Base-by-base conservation (phyloP, 2,888 invertebrate species). In the Tetheella fluctuosa region DNA sequence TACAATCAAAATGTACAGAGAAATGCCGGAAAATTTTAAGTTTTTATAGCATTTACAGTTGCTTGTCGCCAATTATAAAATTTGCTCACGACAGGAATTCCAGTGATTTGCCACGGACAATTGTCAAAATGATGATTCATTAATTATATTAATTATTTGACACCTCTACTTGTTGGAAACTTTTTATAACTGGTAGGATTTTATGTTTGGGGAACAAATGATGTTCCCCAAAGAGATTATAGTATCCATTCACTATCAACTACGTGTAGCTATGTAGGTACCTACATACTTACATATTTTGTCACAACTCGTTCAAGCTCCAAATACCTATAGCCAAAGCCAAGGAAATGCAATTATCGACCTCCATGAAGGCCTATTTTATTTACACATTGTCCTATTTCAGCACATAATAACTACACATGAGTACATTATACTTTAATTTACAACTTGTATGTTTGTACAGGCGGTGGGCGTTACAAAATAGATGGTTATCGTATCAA, bases 61-160 rank as follows among this genome's bases (percentile, higher is more conserved):
- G 8, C 20, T 17, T 54, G 20, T 34, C 34, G 54, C 54, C 20
- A 54, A 37, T 55, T 55, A 23, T 30, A 30, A 28, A 30, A 30
- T 28, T 34, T 48, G 8, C 17, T 20, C 20, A n/a, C 17, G 17
- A n/a, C 20, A 48, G 1, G 17, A 20, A 48, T 48, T 48, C 48
- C 20, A 48, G 10, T 20, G 2, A 48, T 48, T 48, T 10, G 10
- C 48, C 48, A 20, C 48, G 20, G 48, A 48, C 48, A 48, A 20
- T 48, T 48, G 42, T 48, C 42, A 20, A 17, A 48, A 48, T 48
- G 42, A 48, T 48, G 39, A 42, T 42, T 42, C 39, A 42, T 42
- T 17, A 48, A 48, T 20, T 48, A 25, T 25, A 25, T 25, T 25
- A 25, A 25, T 25, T 25, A 48, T 20, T 48, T 48, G 42, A 48